phyloP scores from a whole-genome alignment of 2,888 invertebrate species.

The Dasypolia templi region DNA sequence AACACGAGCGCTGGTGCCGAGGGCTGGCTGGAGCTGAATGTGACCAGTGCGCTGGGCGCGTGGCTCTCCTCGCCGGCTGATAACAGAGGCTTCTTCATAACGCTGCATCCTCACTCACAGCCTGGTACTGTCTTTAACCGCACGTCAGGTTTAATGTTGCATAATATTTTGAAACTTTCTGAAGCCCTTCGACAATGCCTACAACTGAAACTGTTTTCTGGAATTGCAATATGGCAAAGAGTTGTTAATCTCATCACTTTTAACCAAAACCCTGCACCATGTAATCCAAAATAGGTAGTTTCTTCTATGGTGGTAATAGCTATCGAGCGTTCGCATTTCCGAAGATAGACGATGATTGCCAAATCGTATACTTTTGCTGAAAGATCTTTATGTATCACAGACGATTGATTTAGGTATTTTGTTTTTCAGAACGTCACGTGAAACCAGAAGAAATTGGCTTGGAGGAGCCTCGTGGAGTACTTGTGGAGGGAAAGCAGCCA shows the following conservation, averaged over 20 bases:
- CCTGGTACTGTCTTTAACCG: slow-evolving; percentile 87
- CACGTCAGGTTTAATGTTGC: background rate
- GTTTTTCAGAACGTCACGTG: slow-evolving; percentile 92
- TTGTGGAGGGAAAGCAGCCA: slow-evolving; percentile 94
- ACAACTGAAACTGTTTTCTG: background rate
- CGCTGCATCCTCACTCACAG: slow-evolving; percentile 93
- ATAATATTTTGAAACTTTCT: background rate
- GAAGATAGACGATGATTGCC: no score
- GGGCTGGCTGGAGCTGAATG: slow-evolving; percentile 97
- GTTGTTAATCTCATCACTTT: background rate
- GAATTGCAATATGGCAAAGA: background rate
- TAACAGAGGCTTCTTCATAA: slow-evolving; percentile 96
- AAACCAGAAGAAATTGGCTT: slow-evolving; percentile 96
- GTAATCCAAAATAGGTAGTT: background rate
- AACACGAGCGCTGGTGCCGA: slow-evolving; percentile 94
- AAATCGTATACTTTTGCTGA: background rate
- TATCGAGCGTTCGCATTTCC: background rate
- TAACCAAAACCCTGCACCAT: no score
- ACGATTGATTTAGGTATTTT: background rate
- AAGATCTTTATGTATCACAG: no score
- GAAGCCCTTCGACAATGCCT: background rate
- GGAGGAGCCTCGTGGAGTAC: slow-evolving; percentile 92
- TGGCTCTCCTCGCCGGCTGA: slow-evolving; percentile 95
- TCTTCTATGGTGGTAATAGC: background rate
- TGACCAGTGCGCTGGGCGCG: slow-evolving; percentile 93